Percentiles rank a stretch among this genome's conserved stretches.
Evolutionary conservation across 2,797 vertebrate genomes (phyloP).

Genomic region (Danio jaintianensis): DNA sequence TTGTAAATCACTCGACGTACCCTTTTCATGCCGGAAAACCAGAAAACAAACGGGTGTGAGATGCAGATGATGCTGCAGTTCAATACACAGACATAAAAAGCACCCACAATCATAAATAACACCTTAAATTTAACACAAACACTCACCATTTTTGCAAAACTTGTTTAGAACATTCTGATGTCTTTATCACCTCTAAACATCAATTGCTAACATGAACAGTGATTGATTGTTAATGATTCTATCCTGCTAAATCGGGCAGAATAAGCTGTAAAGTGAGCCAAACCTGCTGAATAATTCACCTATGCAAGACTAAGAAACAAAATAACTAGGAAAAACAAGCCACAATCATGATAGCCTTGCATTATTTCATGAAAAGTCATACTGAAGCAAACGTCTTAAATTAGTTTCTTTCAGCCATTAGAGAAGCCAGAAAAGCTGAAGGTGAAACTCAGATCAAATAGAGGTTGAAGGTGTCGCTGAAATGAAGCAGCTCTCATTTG

Average conservation of each 20-base stretch:
- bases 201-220: neutral
- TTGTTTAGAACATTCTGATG: neutral
- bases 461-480: slow-evolving; percentile 10
- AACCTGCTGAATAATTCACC: neutral
- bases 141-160: neutral
- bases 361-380: slow-evolving; percentile 26
- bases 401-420: slow-evolving; percentile 32
- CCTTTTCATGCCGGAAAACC: neutral
- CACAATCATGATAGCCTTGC: slow-evolving; percentile 30
- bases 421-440: slow-evolving; percentile 17
- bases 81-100: neutral
- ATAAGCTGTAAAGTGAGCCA: slow-evolving; percentile 4
- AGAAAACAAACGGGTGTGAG: neutral
- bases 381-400: slow-evolving; percentile 24
- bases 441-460: slow-evolving; percentile 6
- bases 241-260: neutral
- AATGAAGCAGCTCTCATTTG: slow-evolving; percentile 9
- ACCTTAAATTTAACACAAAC: neutral
- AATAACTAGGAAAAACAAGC: slow-evolving; percentile 1
- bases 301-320: neutral
- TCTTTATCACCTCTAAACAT: neutral
- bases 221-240: neutral
- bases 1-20: neutral
- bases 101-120: neutral
- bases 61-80: neutral